Evolutionary conservation across 2,797 vertebrate species (phyloP), one percentile per base, ranked within the genome.

Genomic region (Typhlichthys subterraneus): DNA sequence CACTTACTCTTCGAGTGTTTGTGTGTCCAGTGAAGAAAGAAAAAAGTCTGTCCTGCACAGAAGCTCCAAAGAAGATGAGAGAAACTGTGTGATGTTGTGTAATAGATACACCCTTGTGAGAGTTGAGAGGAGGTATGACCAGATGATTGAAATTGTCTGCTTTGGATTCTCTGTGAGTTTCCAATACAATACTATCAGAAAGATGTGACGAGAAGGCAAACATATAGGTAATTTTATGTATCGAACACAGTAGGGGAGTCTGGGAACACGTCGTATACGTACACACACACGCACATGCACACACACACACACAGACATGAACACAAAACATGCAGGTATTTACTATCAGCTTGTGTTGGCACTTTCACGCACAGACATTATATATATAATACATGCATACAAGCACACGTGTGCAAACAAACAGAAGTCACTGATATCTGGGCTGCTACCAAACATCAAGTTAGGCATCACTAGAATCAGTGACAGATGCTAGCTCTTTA

Each of bases 401-500:
- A 57, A 9, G 10, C 54, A 38, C 33, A 38, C 53, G n/a, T 31
- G 14, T 31, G 33, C 29, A 55, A 5, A 4, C 29, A 59, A 12
- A 31, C 17, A 47, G 11, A 58, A 46, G 23, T 29, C 17, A 29
- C 45, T 47, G 42, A 58, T 7, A 8, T 23, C 29, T 45, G 19
- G 6, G 5, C 17, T 63, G 14, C 59, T 52, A 60, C 68, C 63
- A 81, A 54, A 82, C 4, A 31, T 46, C 45, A 72, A 61, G 69
- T 56, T 65, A 62, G 63, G 61, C 75, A 63, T 75, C 45, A 55
- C 15, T 59, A 70, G 65, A 51, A 62, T 70, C 67, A 53, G 73
- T 79, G 62, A 76, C 72, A 72, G 81, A 82, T 71, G 31, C 72
- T 79, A 80, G 79, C 88, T 68, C 91, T 93, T 90, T 91, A 89